Percentiles rank a stretch among this genome's conserved stretches.
Evolutionary conservation across 2,797 vertebrate genomes (phyloP).

Genomic region (Aeoliscus strigatus): DNA sequence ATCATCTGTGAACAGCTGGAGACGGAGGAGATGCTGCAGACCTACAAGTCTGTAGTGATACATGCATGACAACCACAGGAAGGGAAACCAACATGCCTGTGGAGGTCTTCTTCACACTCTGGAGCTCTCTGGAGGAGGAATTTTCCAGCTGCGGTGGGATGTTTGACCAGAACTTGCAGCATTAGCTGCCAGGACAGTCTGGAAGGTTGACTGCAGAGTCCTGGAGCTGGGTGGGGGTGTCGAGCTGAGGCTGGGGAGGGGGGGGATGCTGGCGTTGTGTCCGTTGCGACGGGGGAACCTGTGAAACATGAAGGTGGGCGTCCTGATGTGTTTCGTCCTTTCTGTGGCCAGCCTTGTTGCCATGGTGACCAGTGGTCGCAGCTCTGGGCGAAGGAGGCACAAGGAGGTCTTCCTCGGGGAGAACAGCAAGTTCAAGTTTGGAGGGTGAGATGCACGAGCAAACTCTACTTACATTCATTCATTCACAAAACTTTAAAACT

Average conservation of each 20-base stretch:
- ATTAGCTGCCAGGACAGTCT: conserved; percentile 11
- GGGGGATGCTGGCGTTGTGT: conserved; percentile 26
- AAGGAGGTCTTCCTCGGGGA: conserved; percentile 74
- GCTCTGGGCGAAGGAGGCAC: conserved; percentile 67
- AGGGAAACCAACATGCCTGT: not conserved
- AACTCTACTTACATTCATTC: not conserved
- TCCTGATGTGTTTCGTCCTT: conserved; percentile 70
- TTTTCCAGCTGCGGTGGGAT: conserved; percentile 16
- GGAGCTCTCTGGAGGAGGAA: conserved; percentile 14
- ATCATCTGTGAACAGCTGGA: conserved; percentile 10
- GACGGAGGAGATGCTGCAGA: conserved; percentile 5
- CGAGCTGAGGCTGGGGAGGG: not conserved
- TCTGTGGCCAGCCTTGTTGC: conserved; percentile 65
- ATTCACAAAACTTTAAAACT: no score
- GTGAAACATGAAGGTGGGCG: conserved; percentile 68
- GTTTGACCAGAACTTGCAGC: conserved; percentile 9
- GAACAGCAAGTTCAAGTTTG: conserved; percentile 73
- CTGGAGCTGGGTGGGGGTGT: conserved; percentile 10
- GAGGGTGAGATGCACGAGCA: conserved; percentile 61
- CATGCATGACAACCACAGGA: not conserved
- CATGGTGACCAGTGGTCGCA: conserved; percentile 53
- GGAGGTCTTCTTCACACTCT: not conserved
- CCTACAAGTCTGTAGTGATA: not conserved
- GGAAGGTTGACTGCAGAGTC: conserved; percentile 2
- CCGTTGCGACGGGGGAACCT: conserved; percentile 19